Base-by-base conservation (phyloP, 2,888 invertebrate genomes). In the Apotomis turbidana region DNA sequence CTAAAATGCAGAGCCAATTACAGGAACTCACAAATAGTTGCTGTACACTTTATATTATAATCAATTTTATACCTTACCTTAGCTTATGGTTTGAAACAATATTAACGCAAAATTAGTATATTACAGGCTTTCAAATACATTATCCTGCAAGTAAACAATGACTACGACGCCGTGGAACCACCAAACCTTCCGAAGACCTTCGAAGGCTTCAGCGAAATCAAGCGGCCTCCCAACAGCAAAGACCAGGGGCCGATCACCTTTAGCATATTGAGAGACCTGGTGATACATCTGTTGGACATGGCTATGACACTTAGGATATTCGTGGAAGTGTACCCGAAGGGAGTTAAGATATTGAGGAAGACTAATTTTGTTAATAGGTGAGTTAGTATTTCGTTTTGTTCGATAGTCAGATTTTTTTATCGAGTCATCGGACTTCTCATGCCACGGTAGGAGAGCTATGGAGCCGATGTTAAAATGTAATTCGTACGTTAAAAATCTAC, bases 251-350 rank as follows among this genome's bases (percentile, higher is more conserved):
- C 87, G 71, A 82, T 95, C 58, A 92, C 91, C 0, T 85, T 94
- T 49, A 84, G 87, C 3, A 85, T 90, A 0, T 87, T 96, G n/a
- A 94, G 94, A 75, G 97, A 97, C 82, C 83, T 97, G 49, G 92
- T 96, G 0, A 83, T 96, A 55, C 96, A 96, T 79, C 84, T 96
- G 52, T 82, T 96, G 70, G 97, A 97, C 81, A 95, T 95, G 12
- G 94, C 95, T 0, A 94, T 95, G 80, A 96, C 96, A 0, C 80
- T 97, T 62, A 94, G 94, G 80, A 88, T 95, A 77, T 95, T 97
- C 72, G 79, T 97, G n/a, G 95, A 96, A 68, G 90, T 95, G 0
- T 96, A 95, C 80, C 94, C 95, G 0, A 90, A 94, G 5, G 94
- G 94, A 46, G 94, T 82, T 61, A 82, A 75, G 76, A 93, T 82